Percentiles rank a stretch among this genome's conserved stretches.
phyloP scores from a whole-genome alignment of 1,140 invertebrate species.

The Ditylenchus dipsaci region DNA sequence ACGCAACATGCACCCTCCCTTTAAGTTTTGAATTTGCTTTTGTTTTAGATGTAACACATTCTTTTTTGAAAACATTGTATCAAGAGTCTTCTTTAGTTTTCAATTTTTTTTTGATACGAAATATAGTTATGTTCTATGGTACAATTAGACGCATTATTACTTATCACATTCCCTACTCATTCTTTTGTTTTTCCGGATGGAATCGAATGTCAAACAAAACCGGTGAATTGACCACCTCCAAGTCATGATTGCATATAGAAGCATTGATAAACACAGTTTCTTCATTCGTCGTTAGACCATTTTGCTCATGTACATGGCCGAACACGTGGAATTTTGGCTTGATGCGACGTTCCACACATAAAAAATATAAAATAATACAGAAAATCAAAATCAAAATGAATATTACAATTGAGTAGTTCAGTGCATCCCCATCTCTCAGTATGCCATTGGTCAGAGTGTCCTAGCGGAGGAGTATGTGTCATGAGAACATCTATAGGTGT shows the following conservation, averaged over 20 bases:
- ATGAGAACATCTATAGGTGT: slow-evolving; percentile 69
- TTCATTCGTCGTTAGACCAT: slow-evolving; percentile 39
- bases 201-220: slow-evolving; percentile 44
- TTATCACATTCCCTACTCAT: no score
- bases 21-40: no score
- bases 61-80: no score
- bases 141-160: no score
- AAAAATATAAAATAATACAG: slow-evolving; percentile 68
- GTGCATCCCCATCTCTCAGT: slow-evolving; percentile 23
- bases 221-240: slow-evolving; percentile 12
- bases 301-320: slow-evolving; percentile 41
- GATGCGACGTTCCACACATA: slow-evolving; percentile 71
- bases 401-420: slow-evolving; percentile 27
- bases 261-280: slow-evolving; percentile 43
- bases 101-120: no score
- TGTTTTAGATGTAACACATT: no score
- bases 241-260: slow-evolving; percentile 37
- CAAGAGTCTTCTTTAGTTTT: no score
- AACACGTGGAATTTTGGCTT: slow-evolving; percentile 59
- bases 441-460: slow-evolving; percentile 19
- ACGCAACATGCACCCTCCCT: no score
- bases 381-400: slow-evolving; percentile 67
- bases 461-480: slow-evolving; percentile 71
- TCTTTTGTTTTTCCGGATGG: slow-evolving; percentile 27
- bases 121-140: no score